Base-by-base conservation (phyloP, 2,113 vertebrate genomes). In the Cyrtonyx montezumae region DNA sequence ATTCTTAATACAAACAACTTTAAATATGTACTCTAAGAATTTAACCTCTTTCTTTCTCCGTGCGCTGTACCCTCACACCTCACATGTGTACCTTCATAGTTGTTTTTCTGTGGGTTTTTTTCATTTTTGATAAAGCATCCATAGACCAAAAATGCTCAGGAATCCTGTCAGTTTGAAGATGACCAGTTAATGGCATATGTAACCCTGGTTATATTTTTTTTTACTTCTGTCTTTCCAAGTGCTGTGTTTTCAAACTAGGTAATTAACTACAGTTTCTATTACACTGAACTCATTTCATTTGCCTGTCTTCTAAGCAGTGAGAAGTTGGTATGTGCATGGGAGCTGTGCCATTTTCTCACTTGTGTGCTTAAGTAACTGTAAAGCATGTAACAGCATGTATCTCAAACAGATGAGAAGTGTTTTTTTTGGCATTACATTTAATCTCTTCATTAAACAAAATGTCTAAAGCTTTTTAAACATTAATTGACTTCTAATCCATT, bases 401-500 rank as follows among this genome's bases (percentile, higher is more conserved):
- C 17, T 76, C 46, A 82, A 79, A 74, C 19, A 77, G 62, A 62
- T 22, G 67, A 90, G 56, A 43, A 48, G 46, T 42, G n/a, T 30
- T 59, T 75, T 81, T 80, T 80, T 80, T 90, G 70, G 58, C 87
- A 63, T 76, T 81, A 37, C 1, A 2, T 56, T 80, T 88, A 90
- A 94, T 94, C 46, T 91, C 22, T 40, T 91, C 3, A 1, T 91
- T 92, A 77, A 88, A 84, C 36, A 34, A 71, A 93, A 77, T 37
- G 69, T 82, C 79, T 82, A 67, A 90, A 90, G 87, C 81, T 79
- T 86, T 92, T 73, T 20, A 67, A 73, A 61, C 34, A 51, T 70
- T 7, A 84, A 77, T 91, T 94, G n/a, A 76, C 90, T 90, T 96
- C 69, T 91, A 77, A 91, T 91, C 69, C 45, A 16, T 73, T 93